These are phyloP conservation scores for Xiphophorus maculatus DNA, from an alignment of 2,113 vertebrate species.

Conservation along the genomic window DNA sequence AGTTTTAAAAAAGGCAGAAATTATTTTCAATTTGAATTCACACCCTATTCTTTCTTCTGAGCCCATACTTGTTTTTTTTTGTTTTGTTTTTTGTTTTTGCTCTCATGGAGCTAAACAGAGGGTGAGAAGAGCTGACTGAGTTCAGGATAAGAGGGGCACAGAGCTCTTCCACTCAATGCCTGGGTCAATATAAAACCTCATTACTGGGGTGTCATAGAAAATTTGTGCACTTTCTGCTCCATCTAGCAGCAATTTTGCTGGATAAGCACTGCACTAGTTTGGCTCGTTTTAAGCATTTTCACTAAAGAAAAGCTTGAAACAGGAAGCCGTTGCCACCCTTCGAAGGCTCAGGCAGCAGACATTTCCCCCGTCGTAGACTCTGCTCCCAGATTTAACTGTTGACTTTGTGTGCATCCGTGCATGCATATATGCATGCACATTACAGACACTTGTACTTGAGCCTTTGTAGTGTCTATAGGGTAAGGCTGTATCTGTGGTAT, in stretches of 20 bases:
- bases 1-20: conserved; percentile 39
- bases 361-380: conserved; percentile 56
- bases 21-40: conserved; percentile 59
- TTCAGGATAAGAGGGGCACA: conserved; percentile 71
- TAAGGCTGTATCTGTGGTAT: conserved; percentile 18
- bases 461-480: conserved; percentile 36
- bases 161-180: conserved; percentile 74
- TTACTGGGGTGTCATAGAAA: conserved; percentile 86
- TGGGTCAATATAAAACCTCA: conserved; percentile 87
- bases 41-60: conserved; percentile 54
- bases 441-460: conserved; percentile 19
- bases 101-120: conserved; percentile 57
- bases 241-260: conserved; percentile 86
- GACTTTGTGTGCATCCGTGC: conserved; percentile 19
- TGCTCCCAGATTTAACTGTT: conserved; percentile 38
- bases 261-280: conserved; percentile 85
- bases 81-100: not conserved
- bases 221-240: conserved; percentile 87
- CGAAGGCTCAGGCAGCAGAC: conserved; percentile 59
- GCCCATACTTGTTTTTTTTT: conserved; percentile 13
- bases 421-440: conserved; percentile 28
- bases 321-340: conserved; percentile 72
- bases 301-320: conserved; percentile 81
- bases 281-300: conserved; percentile 82
- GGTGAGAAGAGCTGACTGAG: conserved; percentile 64